Conservation (phyloP, 2,888 invertebrate species). For the Chouioia cunea region DNA sequence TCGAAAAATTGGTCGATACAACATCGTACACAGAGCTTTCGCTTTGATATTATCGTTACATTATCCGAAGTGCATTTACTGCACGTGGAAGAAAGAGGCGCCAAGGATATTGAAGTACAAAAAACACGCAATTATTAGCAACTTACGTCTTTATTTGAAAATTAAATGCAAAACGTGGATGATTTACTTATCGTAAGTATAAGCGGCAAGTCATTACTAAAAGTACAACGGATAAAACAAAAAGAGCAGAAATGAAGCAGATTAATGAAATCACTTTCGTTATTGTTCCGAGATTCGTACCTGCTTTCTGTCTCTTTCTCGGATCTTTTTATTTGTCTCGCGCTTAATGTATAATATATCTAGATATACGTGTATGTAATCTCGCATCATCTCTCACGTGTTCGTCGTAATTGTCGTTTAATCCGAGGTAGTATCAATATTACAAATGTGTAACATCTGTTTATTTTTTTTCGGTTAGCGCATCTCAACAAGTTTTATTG, state of each 20-base stretch:
- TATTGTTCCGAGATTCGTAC: not conserved
- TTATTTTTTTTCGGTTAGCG: not conserved
- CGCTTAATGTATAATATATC: no score
- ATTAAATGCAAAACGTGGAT: not conserved
- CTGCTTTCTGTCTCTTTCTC: conserved; percentile 20
- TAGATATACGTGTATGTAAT: no score
- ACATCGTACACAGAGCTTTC: no score
- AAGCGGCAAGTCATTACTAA: not conserved
- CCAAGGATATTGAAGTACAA: no score
- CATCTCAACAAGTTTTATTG: conserved; percentile 44
- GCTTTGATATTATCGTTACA: no score
- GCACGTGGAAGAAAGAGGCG: no score
- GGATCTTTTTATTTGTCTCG: no score
- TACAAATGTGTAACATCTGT: conserved; percentile 35
- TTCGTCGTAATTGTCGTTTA: conserved; percentile 1
- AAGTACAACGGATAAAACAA: not conserved
- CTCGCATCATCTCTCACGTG: conserved; percentile 23
- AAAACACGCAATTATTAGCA: no score
- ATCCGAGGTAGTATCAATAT: conserved; percentile 36
- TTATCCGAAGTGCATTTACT: no score
- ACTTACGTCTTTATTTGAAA: no score
- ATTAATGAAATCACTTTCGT: not conserved
- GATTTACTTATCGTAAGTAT: not conserved
- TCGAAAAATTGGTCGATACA: no score
- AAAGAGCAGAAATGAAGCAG: not conserved